phyloP scores from a whole-genome alignment of 2,797 vertebrate genomes.

The Borostomias antarcticus region DNA sequence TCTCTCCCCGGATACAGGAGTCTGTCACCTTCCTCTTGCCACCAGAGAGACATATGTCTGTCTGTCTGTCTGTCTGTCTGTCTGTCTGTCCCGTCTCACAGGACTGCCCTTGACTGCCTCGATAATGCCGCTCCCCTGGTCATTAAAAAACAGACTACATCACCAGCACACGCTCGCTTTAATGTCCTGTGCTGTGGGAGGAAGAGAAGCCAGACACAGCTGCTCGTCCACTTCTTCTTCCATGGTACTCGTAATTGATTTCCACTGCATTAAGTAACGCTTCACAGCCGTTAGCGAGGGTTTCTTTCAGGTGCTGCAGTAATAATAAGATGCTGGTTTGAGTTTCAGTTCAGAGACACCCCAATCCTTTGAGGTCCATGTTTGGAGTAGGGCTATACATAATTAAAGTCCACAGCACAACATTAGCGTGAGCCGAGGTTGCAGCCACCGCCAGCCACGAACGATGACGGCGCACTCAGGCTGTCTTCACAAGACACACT shows the following conservation, averaged over 20 bases:
- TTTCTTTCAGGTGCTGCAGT: slow-evolving; percentile 31
- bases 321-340: slow-evolving; percentile 40
- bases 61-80: background rate
- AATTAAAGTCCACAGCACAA: slow-evolving; percentile 40
- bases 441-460: slow-evolving; percentile 24
- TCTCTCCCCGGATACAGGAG: slow-evolving; percentile 31
- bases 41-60: background rate
- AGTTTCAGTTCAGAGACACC: slow-evolving; percentile 38
- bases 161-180: slow-evolving; percentile 15
- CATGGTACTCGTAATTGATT: slow-evolving; percentile 34
- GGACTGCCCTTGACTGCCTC: slow-evolving; percentile 33
- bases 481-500: slow-evolving; percentile 22
- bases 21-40: slow-evolving; percentile 25
- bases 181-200: slow-evolving; percentile 7
- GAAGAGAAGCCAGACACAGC: background rate
- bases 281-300: slow-evolving; percentile 27
- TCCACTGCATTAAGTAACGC: slow-evolving; percentile 28
- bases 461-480: slow-evolving; percentile 33
- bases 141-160: slow-evolving; percentile 21
- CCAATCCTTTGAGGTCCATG: slow-evolving; percentile 34
- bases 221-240: background rate
- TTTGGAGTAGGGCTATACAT: slow-evolving; percentile 37
- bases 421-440: slow-evolving; percentile 8
- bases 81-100: background rate
- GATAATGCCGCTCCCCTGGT: slow-evolving; percentile 13